A percentile compares a stretch with the other conserved stretches of the same genome.
Conservation (phyloP, 1,140 invertebrate genomes). For the Artemia franciscana region DNA sequence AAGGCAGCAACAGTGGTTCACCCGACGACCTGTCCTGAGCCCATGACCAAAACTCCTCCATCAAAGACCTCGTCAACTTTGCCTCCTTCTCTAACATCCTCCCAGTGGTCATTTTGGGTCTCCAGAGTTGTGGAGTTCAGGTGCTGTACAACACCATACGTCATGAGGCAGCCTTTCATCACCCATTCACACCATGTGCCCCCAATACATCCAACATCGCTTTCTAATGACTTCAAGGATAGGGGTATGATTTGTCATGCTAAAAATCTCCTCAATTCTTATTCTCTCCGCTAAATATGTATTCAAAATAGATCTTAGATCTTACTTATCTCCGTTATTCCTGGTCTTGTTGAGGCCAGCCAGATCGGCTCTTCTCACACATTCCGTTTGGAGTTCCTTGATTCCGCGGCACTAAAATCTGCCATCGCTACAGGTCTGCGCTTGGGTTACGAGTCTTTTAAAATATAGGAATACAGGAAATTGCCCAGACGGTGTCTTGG, state of each 20-base stretch:
- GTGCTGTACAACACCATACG: background rate
- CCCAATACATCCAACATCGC: background rate
- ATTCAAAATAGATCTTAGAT: too few species aligned
- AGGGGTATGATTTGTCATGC: background rate
- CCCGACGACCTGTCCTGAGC: background rate
- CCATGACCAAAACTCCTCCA: background rate
- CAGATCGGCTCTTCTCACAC: too few species aligned
- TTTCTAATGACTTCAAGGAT: background rate
- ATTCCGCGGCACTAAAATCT: too few species aligned
- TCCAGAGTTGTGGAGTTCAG: background rate
- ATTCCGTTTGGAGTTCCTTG: too few species aligned
- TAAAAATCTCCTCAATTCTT: background rate
- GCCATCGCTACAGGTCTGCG: too few species aligned
- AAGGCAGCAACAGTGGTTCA: too few species aligned
- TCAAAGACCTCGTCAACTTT: background rate
- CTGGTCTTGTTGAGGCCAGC: too few species aligned
- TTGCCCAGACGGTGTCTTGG: too few species aligned
- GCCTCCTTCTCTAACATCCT: background rate
- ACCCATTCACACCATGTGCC: background rate
- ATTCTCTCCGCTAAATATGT: too few species aligned
- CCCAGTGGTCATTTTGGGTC: background rate
- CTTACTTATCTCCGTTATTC: too few species aligned
- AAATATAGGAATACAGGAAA: too few species aligned
- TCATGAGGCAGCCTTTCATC: background rate
- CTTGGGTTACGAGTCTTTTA: too few species aligned